phyloP scores from a whole-genome alignment of 2,113 vertebrate species.

The Talpa occidentalis region DNA sequence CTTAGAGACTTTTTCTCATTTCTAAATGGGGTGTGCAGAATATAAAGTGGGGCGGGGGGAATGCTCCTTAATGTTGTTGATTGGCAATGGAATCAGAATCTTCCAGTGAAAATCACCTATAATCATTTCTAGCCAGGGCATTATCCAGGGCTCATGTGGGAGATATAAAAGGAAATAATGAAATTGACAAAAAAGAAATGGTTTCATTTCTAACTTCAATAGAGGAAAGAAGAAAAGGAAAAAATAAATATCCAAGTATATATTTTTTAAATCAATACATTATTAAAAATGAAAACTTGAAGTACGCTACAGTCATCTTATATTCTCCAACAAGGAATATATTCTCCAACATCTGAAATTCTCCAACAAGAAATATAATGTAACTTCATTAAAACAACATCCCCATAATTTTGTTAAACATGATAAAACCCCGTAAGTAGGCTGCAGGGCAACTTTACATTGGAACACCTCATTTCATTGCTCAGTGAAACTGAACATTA shows the following conservation, averaged over 20 bases:
- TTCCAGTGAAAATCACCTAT: conserved; percentile 59
- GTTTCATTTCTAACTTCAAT: conserved; percentile 41
- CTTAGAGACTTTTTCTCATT: conserved; percentile 69
- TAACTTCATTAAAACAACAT: conserved; percentile 42
- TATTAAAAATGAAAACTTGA: conserved; percentile 47
- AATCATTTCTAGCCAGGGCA: conserved; percentile 51
- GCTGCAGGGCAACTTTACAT: not conserved
- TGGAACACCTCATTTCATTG: not conserved
- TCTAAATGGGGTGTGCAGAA: conserved; percentile 62
- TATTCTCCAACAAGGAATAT: not conserved
- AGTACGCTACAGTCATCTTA: conserved; percentile 4
- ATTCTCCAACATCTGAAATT: not conserved
- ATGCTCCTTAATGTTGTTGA: conserved; percentile 33
- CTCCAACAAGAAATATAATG: not conserved
- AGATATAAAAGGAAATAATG: conserved; percentile 66
- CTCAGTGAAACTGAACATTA: not conserved
- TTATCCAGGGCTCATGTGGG: conserved; percentile 47
- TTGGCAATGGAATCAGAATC: conserved; percentile 60
- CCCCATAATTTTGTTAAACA: conserved; percentile 34
- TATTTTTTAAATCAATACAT: not conserved
- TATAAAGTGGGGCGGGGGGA: not conserved
- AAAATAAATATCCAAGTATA: conserved; percentile 13
- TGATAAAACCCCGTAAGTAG: not conserved
- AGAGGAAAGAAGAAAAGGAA: not conserved
- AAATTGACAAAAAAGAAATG: conserved; percentile 62